A percentile compares a stretch with the other conserved stretches of the same genome.
These are phyloP conservation scores for Aquatica leii DNA, from an alignment of 2,888 invertebrate species.

Conservation along the genomic window DNA sequence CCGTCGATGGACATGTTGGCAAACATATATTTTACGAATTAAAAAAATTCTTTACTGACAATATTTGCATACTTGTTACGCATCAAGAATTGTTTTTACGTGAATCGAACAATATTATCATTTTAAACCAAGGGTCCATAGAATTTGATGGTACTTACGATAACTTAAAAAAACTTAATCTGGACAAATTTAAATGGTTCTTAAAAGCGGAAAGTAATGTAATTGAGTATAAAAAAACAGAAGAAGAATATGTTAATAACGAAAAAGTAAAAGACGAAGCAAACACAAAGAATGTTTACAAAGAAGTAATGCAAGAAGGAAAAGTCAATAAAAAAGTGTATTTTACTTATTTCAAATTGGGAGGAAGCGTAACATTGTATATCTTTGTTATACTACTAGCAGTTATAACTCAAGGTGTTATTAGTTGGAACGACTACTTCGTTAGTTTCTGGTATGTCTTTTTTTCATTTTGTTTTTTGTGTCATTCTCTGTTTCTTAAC, in stretches of 20 bases:
- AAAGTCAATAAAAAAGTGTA: slow-evolving; percentile 44
- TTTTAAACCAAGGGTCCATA: slow-evolving; percentile 64
- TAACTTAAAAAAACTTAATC: slow-evolving; percentile 23
- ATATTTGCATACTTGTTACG: slow-evolving; percentile 69
- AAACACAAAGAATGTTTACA: slow-evolving; percentile 36
- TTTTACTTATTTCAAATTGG: slow-evolving; percentile 43
- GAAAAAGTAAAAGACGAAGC: background rate
- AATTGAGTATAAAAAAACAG: background rate
- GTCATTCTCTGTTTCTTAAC: too few species aligned
- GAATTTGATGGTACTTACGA: slow-evolving; percentile 69
- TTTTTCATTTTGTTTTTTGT: too few species aligned
- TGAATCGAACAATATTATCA: slow-evolving; percentile 62
- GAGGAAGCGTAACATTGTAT: slow-evolving; percentile 43
- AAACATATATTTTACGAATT: slow-evolving; percentile 74
- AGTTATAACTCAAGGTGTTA: slow-evolving; percentile 38
- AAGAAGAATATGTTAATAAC: background rate
- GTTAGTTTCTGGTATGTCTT: slow-evolving; percentile 33
- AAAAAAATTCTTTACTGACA: slow-evolving; percentile 63
- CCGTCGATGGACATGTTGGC: slow-evolving; percentile 78
- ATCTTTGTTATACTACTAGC: slow-evolving; percentile 35
- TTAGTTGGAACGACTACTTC: slow-evolving; percentile 43
- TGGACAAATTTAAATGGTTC: background rate
- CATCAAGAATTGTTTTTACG: slow-evolving; percentile 70
- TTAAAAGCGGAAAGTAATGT: background rate
- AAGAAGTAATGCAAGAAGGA: slow-evolving; percentile 45